A percentile compares a stretch with the other conserved stretches of the same genome.
These are phyloP conservation scores for Plestiodon gilberti DNA, from an alignment of 2,113 vertebrate species.

Conservation along the genomic window DNA sequence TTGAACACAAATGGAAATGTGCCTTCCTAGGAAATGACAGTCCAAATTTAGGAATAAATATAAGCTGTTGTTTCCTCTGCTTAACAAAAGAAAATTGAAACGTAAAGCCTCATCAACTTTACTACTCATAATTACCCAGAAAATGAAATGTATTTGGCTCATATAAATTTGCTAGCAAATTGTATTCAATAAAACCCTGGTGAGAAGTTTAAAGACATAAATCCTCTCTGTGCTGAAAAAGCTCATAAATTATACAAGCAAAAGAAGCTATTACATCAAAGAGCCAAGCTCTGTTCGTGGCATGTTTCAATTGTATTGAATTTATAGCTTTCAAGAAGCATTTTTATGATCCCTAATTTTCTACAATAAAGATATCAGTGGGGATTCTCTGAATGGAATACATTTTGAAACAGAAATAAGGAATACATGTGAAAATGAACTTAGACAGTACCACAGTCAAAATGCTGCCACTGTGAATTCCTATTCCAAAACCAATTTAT, in stretches of 20 bases:
- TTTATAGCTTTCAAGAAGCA: conserved; percentile 77
- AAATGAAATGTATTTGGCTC: conserved; percentile 75
- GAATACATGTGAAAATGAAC: conserved; percentile 62
- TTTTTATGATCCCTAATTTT: conserved; percentile 78
- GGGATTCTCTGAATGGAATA: conserved; percentile 79
- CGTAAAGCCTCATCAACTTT: conserved; percentile 74
- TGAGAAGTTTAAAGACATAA: conserved; percentile 74
- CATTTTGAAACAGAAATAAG: conserved; percentile 70
- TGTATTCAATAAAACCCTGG: conserved; percentile 75
- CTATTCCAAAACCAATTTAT: conserved; percentile 68
- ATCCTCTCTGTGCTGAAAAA: conserved; percentile 72
- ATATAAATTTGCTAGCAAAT: conserved; percentile 81
- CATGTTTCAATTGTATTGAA: conserved; percentile 81
- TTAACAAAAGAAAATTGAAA: conserved; percentile 79
- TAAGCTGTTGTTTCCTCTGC: conserved; percentile 60
- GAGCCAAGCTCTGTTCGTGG: conserved; percentile 74
- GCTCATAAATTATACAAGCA: conserved; percentile 76
- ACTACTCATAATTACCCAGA: conserved; percentile 77
- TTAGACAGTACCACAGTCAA: conserved; percentile 62
- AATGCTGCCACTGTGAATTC: conserved; percentile 53
- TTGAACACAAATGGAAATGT: conserved; percentile 22
- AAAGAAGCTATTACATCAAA: conserved; percentile 81
- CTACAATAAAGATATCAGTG: conserved; percentile 77
- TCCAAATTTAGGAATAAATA: conserved; percentile 42
- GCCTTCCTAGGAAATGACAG: conserved; percentile 59